Evolutionary conservation across 2,113 vertebrate species (phyloP).

Genomic region (Varanus salvator): DNA sequence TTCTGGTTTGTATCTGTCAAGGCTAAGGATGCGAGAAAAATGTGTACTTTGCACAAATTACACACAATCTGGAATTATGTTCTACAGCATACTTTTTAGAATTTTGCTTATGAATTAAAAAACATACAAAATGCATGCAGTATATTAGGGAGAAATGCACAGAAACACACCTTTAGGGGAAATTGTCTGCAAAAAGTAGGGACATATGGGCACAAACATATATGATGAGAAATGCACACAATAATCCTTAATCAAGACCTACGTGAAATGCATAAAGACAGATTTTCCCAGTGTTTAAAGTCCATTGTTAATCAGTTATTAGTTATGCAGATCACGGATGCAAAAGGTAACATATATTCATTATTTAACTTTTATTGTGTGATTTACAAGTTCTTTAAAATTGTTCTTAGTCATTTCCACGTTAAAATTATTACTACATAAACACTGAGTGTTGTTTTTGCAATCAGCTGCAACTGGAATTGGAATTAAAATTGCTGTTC

Average conservation of each 20-base stretch:
- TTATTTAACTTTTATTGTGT: background rate
- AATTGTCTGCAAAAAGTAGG: too few species aligned
- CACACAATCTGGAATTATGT: too few species aligned
- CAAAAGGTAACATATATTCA: background rate
- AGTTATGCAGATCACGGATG: background rate
- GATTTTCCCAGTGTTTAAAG: background rate
- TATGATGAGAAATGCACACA: too few species aligned
- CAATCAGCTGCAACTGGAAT: background rate
- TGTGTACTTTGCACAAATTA: background rate
- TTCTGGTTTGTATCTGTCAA: background rate
- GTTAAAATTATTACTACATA: background rate
- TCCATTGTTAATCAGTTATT: too few species aligned
- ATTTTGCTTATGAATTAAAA: too few species aligned
- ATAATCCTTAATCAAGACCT: background rate
- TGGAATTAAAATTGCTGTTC: background rate
- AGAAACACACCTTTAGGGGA: too few species aligned
- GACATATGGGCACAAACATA: too few species aligned
- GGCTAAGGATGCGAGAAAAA: too few species aligned
- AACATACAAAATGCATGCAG: too few species aligned
- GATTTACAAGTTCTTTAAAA: background rate
- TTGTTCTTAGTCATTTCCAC: background rate
- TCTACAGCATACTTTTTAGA: too few species aligned
- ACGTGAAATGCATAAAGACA: too few species aligned
- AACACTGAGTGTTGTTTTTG: background rate
- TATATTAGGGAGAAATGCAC: too few species aligned